These are phyloP conservation scores for Chorisops tibialis DNA, from an alignment of 2,888 invertebrate genomes.

Conservation along the genomic window DNA sequence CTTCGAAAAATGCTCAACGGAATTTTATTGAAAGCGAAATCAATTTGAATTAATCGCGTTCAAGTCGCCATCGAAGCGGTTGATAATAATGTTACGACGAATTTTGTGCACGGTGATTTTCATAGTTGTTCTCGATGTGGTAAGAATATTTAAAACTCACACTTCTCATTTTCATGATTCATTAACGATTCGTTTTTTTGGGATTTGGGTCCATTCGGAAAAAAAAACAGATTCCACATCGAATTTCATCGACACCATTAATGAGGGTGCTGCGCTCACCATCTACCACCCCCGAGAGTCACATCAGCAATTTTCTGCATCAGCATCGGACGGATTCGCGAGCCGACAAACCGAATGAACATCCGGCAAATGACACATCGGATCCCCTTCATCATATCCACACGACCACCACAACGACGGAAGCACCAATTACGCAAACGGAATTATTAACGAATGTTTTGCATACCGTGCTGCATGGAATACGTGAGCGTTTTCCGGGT, in stretches of 20 bases:
- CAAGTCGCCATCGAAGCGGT: background rate
- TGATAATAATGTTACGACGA: background rate
- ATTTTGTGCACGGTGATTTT: background rate
- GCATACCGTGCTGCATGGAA: background rate
- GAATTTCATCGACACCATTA: constrained; percentile 3
- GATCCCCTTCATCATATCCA: background rate
- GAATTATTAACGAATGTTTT: constrained; percentile 9
- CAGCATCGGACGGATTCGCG: constrained; percentile 32
- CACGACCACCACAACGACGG: constrained; percentile 22
- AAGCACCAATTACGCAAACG: constrained; percentile 22
- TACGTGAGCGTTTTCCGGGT: constrained; percentile 12
- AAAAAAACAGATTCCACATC: constrained; percentile 13
- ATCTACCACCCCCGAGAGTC: constrained; percentile 31
- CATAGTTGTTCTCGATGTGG: constrained; percentile 10
- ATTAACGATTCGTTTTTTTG: background rate
- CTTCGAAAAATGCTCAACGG: background rate
- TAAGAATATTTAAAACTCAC: background rate
- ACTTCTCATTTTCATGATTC: background rate
- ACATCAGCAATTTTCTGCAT: constrained; percentile 34
- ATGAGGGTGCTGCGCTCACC: background rate
- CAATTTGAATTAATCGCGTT: constrained; percentile 2
- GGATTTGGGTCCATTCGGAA: background rate
- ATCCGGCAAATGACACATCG: constrained; percentile 15
- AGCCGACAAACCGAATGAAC: constrained; percentile 31
- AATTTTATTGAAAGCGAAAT: constrained; percentile 9